A percentile compares a stretch with the other conserved stretches of the same genome.
phyloP scores from a whole-genome alignment of 2,113 vertebrate genomes.

The Meles meles region DNA sequence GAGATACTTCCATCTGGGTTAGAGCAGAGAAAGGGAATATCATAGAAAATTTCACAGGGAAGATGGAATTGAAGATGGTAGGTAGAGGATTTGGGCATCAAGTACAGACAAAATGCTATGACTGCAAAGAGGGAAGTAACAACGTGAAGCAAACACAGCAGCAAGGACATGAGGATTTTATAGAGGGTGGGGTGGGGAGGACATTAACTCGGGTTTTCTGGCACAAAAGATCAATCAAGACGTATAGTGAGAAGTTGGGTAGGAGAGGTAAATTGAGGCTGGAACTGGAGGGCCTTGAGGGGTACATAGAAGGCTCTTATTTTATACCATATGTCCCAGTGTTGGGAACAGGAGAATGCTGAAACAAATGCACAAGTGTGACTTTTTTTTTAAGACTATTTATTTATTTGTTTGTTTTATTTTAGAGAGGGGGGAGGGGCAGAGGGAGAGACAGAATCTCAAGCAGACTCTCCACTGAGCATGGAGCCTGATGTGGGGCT shows the following conservation, averaged over 20 bases:
- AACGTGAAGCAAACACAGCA: neutral
- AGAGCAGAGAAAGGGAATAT: neutral
- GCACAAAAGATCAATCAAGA: neutral
- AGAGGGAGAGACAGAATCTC: neutral
- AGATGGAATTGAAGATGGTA: neutral
- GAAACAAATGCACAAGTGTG: neutral
- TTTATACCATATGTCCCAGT: neutral
- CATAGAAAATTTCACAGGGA: neutral
- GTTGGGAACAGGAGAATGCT: neutral
- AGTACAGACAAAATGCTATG: neutral
- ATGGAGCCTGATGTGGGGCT: neutral
- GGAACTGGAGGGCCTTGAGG: neutral
- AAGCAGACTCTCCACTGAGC: neutral
- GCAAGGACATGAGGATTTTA: neutral
- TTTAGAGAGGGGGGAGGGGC: neutral
- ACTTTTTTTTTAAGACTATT: neutral
- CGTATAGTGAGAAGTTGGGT: neutral
- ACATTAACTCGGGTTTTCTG: neutral
- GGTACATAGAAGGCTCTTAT: neutral
- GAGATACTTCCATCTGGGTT: neutral
- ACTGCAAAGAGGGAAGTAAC: neutral
- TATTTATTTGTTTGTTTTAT: neutral
- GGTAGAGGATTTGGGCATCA: neutral
- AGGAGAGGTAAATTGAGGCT: neutral
- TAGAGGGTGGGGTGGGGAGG: accelerated